Evolutionary conservation across 2,797 vertebrate genomes (phyloP).

Genomic region (Sebastes glaucus): DNA sequence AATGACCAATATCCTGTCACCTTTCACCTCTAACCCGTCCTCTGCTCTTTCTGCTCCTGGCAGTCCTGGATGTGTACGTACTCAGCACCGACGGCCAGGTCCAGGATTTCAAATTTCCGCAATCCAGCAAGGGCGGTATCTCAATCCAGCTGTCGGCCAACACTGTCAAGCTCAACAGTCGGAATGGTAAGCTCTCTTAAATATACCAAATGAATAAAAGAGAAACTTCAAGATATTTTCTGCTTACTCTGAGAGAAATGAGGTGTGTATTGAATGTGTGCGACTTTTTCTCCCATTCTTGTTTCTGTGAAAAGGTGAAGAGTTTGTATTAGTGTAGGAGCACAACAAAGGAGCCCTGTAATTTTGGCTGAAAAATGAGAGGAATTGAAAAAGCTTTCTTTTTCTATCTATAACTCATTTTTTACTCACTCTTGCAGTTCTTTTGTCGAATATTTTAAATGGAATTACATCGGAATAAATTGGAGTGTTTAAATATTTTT

Average conservation of each 20-base stretch:
- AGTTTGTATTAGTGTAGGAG: constrained; percentile 27
- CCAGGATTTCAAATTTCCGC: constrained; percentile 97
- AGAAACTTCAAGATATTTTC: not conserved
- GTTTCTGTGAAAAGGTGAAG: constrained; percentile 43
- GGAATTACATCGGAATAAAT: constrained; percentile 6
- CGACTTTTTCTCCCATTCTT: not conserved
- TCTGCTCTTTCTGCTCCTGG: constrained; percentile 27
- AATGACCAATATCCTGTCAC: constrained; percentile 21
- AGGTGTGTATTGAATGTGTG: not conserved
- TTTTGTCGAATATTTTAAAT: constrained; percentile 38
- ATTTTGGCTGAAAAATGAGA: constrained; percentile 26
- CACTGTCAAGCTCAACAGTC: constrained; percentile 98
- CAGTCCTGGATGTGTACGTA: constrained; percentile 96
- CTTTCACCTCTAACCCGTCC: constrained; percentile 3
- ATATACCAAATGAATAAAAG: not conserved
- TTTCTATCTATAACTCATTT: not conserved
- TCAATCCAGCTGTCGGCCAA: constrained; percentile 97
- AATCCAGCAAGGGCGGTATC: constrained; percentile 91
- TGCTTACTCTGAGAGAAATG: not conserved
- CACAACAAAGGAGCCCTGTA: not conserved
- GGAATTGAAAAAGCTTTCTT: constrained; percentile 8
- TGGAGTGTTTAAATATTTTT: constrained; percentile 1
- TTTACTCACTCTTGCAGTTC: not conserved
- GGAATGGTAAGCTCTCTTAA: constrained; percentile 87
- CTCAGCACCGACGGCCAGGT: constrained; percentile 98